Conservation (phyloP, 1,140 invertebrate genomes). For the Archivesica marissinica region DNA sequence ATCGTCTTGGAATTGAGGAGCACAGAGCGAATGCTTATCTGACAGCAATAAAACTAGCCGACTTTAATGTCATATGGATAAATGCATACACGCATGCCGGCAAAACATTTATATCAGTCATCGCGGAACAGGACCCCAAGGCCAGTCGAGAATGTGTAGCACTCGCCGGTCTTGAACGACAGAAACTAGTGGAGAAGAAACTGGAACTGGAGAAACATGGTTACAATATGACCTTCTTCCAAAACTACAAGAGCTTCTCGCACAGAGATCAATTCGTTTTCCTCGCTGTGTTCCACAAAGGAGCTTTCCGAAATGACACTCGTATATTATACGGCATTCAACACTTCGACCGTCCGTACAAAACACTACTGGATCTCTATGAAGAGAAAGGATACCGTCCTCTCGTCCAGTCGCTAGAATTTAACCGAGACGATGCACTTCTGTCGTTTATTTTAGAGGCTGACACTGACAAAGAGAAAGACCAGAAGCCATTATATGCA, state of each 20-base stretch:
- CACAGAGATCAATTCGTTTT: slow-evolving; percentile 70
- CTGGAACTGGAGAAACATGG: slow-evolving; percentile 70
- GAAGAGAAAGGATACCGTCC: slow-evolving; percentile 76
- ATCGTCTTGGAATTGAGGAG: slow-evolving; percentile 74
- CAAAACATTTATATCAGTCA: slow-evolving; percentile 72
- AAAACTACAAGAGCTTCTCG: slow-evolving; percentile 77
- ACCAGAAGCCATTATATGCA: slow-evolving; percentile 68
- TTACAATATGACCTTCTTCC: slow-evolving; percentile 78
- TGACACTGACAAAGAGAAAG: slow-evolving; percentile 52
- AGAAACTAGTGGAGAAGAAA: slow-evolving; percentile 72
- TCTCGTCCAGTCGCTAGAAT: slow-evolving; percentile 74
- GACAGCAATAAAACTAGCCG: slow-evolving; percentile 68
- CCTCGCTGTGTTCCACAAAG: slow-evolving; percentile 74
- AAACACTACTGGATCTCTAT: slow-evolving; percentile 75
- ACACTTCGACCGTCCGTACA: slow-evolving; percentile 77
- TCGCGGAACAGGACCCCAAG: slow-evolving; percentile 64
- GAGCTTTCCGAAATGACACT: slow-evolving; percentile 68
- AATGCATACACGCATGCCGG: slow-evolving; percentile 69
- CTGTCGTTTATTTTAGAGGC: slow-evolving; percentile 79
- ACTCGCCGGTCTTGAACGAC: slow-evolving; percentile 70
- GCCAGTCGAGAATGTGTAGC: slow-evolving; percentile 67
- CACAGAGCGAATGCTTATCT: slow-evolving; percentile 75
- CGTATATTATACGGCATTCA: slow-evolving; percentile 77
- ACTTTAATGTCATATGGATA: slow-evolving; percentile 75
- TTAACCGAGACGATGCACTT: slow-evolving; percentile 70